Percentiles rank a stretch among this genome's conserved stretches.
phyloP scores from a whole-genome alignment of 1,140 invertebrate genomes.

The Octopus bimaculoides region DNA sequence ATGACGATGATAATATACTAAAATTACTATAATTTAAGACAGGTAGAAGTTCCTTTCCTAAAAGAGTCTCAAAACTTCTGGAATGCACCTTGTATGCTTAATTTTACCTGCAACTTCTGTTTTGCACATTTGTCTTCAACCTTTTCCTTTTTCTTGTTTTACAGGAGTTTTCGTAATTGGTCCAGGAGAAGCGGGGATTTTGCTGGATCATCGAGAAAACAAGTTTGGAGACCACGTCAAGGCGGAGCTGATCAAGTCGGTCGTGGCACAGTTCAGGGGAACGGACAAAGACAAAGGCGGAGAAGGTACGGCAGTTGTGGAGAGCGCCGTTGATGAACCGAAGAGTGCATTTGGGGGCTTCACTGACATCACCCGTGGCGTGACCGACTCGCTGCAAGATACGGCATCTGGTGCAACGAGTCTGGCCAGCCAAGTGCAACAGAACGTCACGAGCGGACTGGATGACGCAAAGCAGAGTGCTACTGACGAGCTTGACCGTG shows the following conservation, averaged over 20 bases:
- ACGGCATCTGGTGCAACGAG: neutral
- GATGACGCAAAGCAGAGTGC: neutral
- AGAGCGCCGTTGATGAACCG: neutral
- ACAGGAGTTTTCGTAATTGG: conserved; percentile 56
- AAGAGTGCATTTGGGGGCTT: neutral
- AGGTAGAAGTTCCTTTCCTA: too few species aligned
- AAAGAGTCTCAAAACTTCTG: too few species aligned
- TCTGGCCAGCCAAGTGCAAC: neutral
- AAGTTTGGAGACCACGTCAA: conserved; percentile 54
- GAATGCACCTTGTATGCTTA: too few species aligned
- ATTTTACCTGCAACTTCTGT: neutral
- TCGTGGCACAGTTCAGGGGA: conserved; percentile 27
- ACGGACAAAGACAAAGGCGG: neutral
- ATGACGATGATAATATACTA: too few species aligned
- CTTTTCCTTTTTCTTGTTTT: conserved; percentile 18
- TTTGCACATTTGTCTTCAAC: neutral
- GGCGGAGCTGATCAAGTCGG: conserved; percentile 34
- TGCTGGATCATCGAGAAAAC: conserved; percentile 54
- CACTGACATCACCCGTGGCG: neutral
- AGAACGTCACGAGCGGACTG: neutral
- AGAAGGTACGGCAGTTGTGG: neutral
- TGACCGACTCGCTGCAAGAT: neutral
- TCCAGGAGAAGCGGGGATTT: conserved; percentile 48
- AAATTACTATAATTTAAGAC: too few species aligned
- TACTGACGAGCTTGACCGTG: neutral